Evolutionary conservation across 2,888 invertebrate species (phyloP).

Genomic region (Conops quadrifasciatus): DNA sequence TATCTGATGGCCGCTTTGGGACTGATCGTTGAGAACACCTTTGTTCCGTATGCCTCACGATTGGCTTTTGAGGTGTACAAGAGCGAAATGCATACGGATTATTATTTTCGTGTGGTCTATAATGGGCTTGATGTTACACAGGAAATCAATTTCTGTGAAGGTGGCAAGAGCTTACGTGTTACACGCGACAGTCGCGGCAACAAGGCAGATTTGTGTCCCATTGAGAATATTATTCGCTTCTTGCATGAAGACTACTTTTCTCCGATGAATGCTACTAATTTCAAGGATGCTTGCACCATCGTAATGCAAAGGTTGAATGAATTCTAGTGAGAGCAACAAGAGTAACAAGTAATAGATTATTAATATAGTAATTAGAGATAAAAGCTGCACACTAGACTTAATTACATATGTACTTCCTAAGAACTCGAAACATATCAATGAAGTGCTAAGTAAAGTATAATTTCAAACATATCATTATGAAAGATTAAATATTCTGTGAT

Average conservation of each 20-base stretch:
- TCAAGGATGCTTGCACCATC: conserved; percentile 80
- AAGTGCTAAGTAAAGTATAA: conserved; percentile 21
- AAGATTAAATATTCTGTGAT: conserved; percentile 46
- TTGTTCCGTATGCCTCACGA: conserved; percentile 86
- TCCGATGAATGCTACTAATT: conserved; percentile 85
- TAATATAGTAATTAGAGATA: not conserved
- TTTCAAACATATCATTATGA: conserved; percentile 43
- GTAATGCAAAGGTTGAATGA: conserved; percentile 60
- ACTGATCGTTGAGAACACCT: conserved; percentile 66
- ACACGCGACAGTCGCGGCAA: conserved; percentile 67
- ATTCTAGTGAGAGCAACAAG: conserved; percentile 49
- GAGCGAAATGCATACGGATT: conserved; percentile 71
- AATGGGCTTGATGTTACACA: conserved; percentile 89
- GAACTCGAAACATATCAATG: conserved; percentile 39
- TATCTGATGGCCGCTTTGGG: conserved; percentile 85
- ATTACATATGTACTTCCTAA: not conserved
- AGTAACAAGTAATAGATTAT: not conserved
- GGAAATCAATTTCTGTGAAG: conserved; percentile 81
- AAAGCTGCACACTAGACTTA: not conserved
- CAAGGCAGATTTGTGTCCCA: conserved; percentile 77
- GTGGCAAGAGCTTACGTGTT: conserved; percentile 68
- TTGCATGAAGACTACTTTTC: conserved; percentile 88
- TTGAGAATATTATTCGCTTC: conserved; percentile 87
- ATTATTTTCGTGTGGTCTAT: conserved; percentile 83
- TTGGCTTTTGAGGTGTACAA: conserved; percentile 89